These are phyloP conservation scores for Pyrochroa serraticornis DNA, from an alignment of 2,888 invertebrate species.

Conservation along the genomic window DNA sequence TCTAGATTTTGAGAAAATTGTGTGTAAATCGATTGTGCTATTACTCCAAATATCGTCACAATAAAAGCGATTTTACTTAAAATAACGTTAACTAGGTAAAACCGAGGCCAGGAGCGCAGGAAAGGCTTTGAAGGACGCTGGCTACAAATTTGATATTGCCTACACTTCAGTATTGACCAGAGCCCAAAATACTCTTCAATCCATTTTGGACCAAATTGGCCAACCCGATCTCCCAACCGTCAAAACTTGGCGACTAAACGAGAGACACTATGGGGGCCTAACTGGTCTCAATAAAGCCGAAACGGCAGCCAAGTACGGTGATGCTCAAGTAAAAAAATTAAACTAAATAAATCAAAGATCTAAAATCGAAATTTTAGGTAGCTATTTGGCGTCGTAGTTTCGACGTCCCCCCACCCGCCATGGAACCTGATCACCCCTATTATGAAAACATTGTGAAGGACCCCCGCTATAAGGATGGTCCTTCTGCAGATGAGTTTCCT, in stretches of 20 bases:
- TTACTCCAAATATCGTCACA: no score
- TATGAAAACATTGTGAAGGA: constrained; percentile 81
- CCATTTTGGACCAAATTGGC: constrained; percentile 64
- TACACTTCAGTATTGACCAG: constrained; percentile 69
- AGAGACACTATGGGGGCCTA: constrained; percentile 70
- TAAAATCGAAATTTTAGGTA: constrained; percentile 56
- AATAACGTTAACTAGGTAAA: constrained; percentile 57
- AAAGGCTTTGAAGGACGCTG: constrained; percentile 65
- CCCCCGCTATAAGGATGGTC: constrained; percentile 71
- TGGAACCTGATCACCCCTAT: constrained; percentile 79
- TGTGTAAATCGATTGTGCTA: no score
- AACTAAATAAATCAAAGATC: background rate
- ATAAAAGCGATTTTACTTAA: background rate
- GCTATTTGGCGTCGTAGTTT: constrained; percentile 90
- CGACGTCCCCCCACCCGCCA: constrained; percentile 83
- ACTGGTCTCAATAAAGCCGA: constrained; percentile 72
- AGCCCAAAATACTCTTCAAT: constrained; percentile 65
- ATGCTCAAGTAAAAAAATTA: constrained; percentile 61
- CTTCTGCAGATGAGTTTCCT: constrained; percentile 79
- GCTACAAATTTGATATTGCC: constrained; percentile 65
- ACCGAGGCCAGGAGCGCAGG: constrained; percentile 66
- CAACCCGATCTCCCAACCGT: constrained; percentile 63
- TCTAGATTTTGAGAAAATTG: no score
- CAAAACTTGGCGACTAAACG: constrained; percentile 70
- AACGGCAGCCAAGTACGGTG: constrained; percentile 71